Conservation (phyloP, 2,797 vertebrate species). For the Periophthalmus magnuspinnatus region DNA sequence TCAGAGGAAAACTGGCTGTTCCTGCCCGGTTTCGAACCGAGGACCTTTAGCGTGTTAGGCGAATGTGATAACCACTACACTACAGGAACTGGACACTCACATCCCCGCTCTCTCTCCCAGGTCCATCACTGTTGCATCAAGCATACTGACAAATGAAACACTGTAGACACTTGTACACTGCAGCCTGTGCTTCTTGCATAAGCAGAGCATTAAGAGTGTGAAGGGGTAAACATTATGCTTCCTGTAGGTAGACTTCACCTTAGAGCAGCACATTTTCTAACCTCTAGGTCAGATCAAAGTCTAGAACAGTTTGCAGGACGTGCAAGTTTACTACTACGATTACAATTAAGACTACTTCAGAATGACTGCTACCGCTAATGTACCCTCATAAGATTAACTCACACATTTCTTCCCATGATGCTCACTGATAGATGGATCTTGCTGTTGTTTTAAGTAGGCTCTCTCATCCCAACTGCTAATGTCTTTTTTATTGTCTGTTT, state of each 20-base stretch:
- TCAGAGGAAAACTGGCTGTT: slow-evolving; percentile 19
- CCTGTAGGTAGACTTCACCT: slow-evolving; percentile 18
- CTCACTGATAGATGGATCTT: slow-evolving; percentile 36
- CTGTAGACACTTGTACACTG: neutral
- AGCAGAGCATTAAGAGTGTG: neutral
- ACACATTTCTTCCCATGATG: slow-evolving; percentile 42
- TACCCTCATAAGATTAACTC: slow-evolving; percentile 33
- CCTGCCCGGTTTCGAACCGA: slow-evolving; percentile 54
- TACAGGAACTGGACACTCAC: slow-evolving; percentile 40
- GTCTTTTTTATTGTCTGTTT: slow-evolving; percentile 49
- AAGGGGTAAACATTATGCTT: slow-evolving; percentile 2
- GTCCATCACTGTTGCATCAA: neutral
- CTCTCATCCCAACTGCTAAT: slow-evolving; percentile 49
- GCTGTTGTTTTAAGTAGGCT: slow-evolving; percentile 24
- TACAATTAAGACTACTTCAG: slow-evolving; percentile 22
- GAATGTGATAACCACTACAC: slow-evolving; percentile 63
- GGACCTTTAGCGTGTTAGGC: slow-evolving; percentile 65
- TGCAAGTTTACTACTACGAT: slow-evolving; percentile 16
- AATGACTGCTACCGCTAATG: slow-evolving; percentile 20
- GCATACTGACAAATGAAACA: neutral
- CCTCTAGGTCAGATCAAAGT: slow-evolving; percentile 13
- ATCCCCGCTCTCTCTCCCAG: too few species aligned
- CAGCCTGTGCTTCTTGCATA: neutral
- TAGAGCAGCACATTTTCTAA: slow-evolving; percentile 10
- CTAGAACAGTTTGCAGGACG: neutral